phyloP scores from a whole-genome alignment of 2,797 vertebrate species.

The Amniataba percoides region DNA sequence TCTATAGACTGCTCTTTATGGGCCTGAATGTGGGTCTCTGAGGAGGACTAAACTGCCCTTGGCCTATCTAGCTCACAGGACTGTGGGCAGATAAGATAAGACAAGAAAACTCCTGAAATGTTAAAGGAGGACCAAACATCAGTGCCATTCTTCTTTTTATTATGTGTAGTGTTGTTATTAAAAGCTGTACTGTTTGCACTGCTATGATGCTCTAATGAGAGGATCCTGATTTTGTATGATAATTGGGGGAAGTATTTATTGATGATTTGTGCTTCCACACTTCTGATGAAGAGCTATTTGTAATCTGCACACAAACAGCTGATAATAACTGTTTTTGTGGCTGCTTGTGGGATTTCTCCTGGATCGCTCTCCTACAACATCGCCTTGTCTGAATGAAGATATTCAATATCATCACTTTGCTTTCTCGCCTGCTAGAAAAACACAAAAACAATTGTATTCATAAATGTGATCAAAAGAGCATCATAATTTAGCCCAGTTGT shows the following conservation, averaged over 20 bases:
- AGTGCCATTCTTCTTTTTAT: neutral
- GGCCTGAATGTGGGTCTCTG: conserved; percentile 33
- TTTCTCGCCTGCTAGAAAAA: neutral
- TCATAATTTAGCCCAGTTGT: neutral
- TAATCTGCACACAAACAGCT: neutral
- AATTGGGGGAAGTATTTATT: neutral
- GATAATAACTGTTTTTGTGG: conserved; percentile 4
- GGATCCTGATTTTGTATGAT: neutral
- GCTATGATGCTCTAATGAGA: neutral
- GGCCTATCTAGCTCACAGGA: conserved; percentile 45
- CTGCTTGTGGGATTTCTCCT: neutral
- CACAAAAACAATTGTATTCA: neutral
- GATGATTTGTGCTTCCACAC: neutral
- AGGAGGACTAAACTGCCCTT: conserved; percentile 54
- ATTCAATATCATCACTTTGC: neutral
- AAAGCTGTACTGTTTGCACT: neutral
- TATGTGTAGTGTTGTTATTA: neutral
- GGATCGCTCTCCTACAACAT: neutral
- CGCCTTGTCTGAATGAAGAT: neutral
- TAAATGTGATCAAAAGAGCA: neutral
- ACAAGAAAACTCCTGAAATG: neutral
- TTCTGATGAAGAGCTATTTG: neutral
- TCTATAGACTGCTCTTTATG: conserved; percentile 11
- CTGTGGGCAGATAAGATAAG: conserved; percentile 12
- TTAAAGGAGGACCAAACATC: neutral